These are phyloP conservation scores for Diorhabda sublineata DNA, from an alignment of 1,140 invertebrate genomes.

Conservation along the genomic window DNA sequence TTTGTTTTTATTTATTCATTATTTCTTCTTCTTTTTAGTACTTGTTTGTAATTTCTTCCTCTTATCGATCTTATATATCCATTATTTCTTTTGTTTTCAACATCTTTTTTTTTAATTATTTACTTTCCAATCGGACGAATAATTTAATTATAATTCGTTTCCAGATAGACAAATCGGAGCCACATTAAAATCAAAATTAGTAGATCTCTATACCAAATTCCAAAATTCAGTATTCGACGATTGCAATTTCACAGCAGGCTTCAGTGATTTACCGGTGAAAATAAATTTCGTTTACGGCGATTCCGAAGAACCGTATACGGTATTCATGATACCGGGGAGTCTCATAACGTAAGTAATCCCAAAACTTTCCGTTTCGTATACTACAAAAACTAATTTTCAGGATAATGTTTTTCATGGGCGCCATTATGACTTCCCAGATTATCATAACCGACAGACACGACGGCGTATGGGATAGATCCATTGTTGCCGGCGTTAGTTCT, in stretches of 20 bases:
- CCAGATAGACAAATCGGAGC: slow-evolving; percentile 69
- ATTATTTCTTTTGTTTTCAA: neutral
- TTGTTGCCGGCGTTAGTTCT: slow-evolving; percentile 65
- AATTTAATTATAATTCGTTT: slow-evolving; percentile 26
- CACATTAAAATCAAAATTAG: slow-evolving; percentile 58
- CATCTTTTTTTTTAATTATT: neutral
- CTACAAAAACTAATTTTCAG: slow-evolving; percentile 47
- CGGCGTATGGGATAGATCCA: slow-evolving; percentile 71
- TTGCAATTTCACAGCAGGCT: slow-evolving; percentile 55
- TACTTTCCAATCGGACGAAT: too few species aligned
- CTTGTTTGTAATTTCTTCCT: too few species aligned
- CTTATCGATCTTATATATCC: neutral
- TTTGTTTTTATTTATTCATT: too few species aligned
- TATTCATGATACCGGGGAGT: slow-evolving; percentile 77
- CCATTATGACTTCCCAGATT: slow-evolving; percentile 70
- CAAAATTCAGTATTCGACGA: slow-evolving; percentile 53
- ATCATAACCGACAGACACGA: slow-evolving; percentile 79
- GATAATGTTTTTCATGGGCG: slow-evolving; percentile 74
- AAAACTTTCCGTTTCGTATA: neutral
- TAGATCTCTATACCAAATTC: slow-evolving; percentile 60
- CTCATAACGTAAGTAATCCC: slow-evolving; percentile 59
- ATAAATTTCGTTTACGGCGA: slow-evolving; percentile 63
- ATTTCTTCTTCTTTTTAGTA: too few species aligned
- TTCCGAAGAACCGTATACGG: slow-evolving; percentile 59
- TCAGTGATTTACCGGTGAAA: slow-evolving; percentile 58